Percentiles rank a stretch among this genome's conserved stretches.
Conservation (phyloP, 2,888 invertebrate genomes). For the Dasypogon diadema region DNA sequence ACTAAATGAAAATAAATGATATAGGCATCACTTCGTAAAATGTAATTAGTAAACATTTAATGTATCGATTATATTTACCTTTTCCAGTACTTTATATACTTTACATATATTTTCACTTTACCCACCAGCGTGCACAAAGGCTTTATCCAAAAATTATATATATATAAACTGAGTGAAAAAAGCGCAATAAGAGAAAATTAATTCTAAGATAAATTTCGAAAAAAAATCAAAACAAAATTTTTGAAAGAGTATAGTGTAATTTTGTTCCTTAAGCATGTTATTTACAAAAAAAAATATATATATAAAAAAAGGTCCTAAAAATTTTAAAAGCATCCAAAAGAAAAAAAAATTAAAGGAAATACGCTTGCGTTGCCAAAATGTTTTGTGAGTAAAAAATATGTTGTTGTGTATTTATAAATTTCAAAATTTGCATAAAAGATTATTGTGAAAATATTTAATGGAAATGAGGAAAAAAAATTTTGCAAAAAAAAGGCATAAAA, state of each 20-base stretch:
- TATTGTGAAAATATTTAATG: slow-evolving; percentile 55
- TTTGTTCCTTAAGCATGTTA: slow-evolving; percentile 36
- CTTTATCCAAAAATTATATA: slow-evolving; percentile 36
- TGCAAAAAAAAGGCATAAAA: slow-evolving; percentile 55
- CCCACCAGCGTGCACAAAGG: slow-evolving; percentile 51
- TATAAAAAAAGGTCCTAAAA: no score
- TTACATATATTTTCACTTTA: slow-evolving; percentile 31
- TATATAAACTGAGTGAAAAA: slow-evolving; percentile 9
- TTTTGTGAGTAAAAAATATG: slow-evolving; percentile 22
- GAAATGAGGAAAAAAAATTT: slow-evolving; percentile 55
- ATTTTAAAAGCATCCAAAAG: slow-evolving; percentile 2
- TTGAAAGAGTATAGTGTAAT: slow-evolving; percentile 1
- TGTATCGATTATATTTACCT: slow-evolving; percentile 51
- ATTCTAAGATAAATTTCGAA: not conserved
- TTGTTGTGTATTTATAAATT: slow-evolving; percentile 57
- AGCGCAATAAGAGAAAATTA: slow-evolving; percentile 16
- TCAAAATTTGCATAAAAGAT: slow-evolving; percentile 50
- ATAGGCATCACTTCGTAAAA: not conserved
- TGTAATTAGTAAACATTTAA: slow-evolving; percentile 41
- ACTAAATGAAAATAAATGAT: not conserved
- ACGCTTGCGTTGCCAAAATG: slow-evolving; percentile 13
- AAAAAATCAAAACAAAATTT: not conserved
- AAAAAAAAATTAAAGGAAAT: slow-evolving; percentile 1
- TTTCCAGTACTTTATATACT: slow-evolving; percentile 47
- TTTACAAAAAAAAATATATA: not conserved